These are phyloP conservation scores for Mamestra brassicae DNA, from an alignment of 2,888 invertebrate species.

Conservation along the genomic window DNA sequence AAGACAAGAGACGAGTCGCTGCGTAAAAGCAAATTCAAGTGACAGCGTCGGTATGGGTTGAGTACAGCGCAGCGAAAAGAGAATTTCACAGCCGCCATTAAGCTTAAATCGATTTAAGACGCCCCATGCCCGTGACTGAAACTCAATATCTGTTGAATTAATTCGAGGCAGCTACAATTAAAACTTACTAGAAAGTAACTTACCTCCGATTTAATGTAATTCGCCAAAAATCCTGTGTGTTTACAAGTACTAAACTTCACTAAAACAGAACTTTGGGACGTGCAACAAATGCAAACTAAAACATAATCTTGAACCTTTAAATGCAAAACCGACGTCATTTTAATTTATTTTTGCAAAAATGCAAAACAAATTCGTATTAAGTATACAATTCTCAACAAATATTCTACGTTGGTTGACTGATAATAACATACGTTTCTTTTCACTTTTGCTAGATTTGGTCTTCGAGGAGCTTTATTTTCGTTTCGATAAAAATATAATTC, in stretches of 20 bases:
- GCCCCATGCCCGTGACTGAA: too few relatives aligned
- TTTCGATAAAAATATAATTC: neutral
- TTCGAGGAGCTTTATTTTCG: neutral
- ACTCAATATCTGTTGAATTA: neutral
- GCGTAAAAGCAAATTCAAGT: too few relatives aligned
- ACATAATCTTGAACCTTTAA: conserved; percentile 24
- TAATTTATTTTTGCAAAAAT: neutral
- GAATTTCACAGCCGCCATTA: neutral
- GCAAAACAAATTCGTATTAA: neutral
- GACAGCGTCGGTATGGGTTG: too few relatives aligned
- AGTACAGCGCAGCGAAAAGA: neutral
- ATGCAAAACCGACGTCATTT: conserved; percentile 53
- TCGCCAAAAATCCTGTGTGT: conserved; percentile 73
- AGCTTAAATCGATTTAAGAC: neutral
- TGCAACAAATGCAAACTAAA: conserved; percentile 75
- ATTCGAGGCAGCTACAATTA: neutral
- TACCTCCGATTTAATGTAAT: conserved; percentile 73
- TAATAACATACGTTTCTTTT: conserved; percentile 38
- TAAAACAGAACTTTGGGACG: conserved; percentile 66
- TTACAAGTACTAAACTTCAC: conserved; percentile 73
- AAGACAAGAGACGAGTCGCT: too few relatives aligned
- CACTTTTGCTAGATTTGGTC: neutral
- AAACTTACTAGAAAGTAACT: conserved; percentile 33
- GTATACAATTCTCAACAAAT: conserved; percentile 43
- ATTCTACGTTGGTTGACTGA: conserved; percentile 7